phyloP scores from a whole-genome alignment of 2,888 invertebrate species.

The Cyaniris semiargus region DNA sequence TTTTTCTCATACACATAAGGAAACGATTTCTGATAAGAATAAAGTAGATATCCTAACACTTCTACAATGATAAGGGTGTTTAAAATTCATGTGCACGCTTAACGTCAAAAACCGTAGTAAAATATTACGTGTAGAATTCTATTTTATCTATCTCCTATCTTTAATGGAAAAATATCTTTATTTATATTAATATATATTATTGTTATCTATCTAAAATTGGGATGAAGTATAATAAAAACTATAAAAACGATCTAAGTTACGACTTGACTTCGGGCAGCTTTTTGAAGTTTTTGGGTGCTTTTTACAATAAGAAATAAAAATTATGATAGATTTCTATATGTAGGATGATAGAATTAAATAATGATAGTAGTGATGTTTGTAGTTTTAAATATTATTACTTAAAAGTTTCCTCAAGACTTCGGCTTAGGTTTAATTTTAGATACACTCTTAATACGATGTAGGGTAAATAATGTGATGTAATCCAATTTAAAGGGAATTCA shows the following conservation, averaged over 20 bases:
- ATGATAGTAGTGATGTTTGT: background rate
- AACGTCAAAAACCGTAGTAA: slow-evolving; percentile 9
- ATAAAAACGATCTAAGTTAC: background rate
- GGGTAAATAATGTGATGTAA: slow-evolving; percentile 28
- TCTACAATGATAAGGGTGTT: background rate
- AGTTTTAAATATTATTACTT: background rate
- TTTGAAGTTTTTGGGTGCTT: background rate
- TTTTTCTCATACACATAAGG: background rate
- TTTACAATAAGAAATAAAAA: background rate
- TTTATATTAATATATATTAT: slow-evolving; percentile 26
- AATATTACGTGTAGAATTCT: slow-evolving; percentile 20
- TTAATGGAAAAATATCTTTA: slow-evolving; percentile 24
- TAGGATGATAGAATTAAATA: background rate
- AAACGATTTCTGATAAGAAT: background rate
- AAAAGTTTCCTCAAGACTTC: background rate
- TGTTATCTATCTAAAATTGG: background rate
- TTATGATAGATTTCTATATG: background rate
- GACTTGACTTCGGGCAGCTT: background rate
- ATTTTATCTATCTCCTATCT: slow-evolving; percentile 20
- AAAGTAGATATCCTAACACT: slow-evolving; percentile 6
- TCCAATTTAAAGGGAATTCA: slow-evolving; percentile 22
- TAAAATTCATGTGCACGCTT: slow-evolving; percentile 25
- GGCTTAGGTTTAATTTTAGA: background rate
- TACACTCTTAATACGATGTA: background rate
- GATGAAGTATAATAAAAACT: slow-evolving; percentile 3